These are phyloP conservation scores for Sciaenops ocellatus DNA, from an alignment of 2,797 vertebrate genomes.

Conservation along the genomic window DNA sequence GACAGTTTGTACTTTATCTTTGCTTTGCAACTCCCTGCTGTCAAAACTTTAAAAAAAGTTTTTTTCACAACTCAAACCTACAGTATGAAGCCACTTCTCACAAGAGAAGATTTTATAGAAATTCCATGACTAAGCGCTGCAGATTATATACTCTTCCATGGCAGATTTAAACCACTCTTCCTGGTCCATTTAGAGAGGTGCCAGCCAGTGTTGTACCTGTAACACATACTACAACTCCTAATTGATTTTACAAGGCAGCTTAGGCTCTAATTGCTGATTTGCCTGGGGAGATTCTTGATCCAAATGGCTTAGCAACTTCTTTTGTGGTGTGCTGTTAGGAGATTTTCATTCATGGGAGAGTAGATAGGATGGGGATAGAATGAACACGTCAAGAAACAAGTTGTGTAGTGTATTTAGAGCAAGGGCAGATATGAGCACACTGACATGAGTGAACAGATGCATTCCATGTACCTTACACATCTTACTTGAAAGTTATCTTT, in stretches of 20 bases:
- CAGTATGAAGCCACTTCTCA: not conserved
- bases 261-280: constrained; percentile 81
- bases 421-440: constrained; percentile 37
- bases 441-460: constrained; percentile 36
- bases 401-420: constrained; percentile 53
- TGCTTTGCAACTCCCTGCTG: not conserved
- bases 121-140: constrained; percentile 27
- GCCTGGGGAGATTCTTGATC: constrained; percentile 76
- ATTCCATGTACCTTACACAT: not conserved
- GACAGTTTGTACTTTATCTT: not conserved
- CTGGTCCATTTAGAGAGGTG: constrained; percentile 57
- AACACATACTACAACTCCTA: constrained; percentile 72
- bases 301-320: constrained; percentile 73
- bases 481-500: constrained; percentile 25
- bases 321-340: constrained; percentile 61
- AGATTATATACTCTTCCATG: constrained; percentile 52
- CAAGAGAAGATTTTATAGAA: constrained; percentile 19
- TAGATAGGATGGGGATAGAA: constrained; percentile 51
- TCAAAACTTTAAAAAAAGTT: constrained; percentile 34
- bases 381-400: constrained; percentile 56
- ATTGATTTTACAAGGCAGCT: constrained; percentile 83
- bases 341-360: constrained; percentile 70
- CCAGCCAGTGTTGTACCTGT: constrained; percentile 70
- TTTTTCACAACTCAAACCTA: constrained; percentile 11
- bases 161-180: constrained; percentile 57